Evolutionary conservation across 2,113 vertebrate species (phyloP).

Genomic region (Petrocephalus zakoni): DNA sequence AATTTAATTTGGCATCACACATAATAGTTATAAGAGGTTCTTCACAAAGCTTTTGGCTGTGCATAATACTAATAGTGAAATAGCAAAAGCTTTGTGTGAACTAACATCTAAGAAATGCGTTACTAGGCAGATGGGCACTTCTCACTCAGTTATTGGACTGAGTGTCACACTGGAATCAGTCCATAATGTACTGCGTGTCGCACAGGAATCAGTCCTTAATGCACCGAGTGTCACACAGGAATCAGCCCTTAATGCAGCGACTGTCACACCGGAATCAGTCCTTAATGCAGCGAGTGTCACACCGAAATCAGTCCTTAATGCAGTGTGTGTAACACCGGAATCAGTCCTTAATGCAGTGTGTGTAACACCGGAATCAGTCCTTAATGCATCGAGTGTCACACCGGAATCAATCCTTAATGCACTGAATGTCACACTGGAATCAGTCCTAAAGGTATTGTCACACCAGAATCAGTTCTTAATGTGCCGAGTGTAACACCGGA

Average conservation of each 20-base stretch:
- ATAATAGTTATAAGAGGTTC: not conserved
- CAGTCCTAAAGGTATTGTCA: not conserved
- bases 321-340: not conserved
- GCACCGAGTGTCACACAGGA: not conserved
- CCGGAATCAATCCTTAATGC: not conserved
- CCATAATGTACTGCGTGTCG: not conserved
- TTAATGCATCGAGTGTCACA: not conserved
- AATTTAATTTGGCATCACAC: not conserved
- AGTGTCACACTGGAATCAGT: not conserved
- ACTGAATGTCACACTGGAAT: not conserved
- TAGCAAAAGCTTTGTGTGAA: not conserved
- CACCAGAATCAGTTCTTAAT: not conserved
- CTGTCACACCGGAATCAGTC: not conserved
- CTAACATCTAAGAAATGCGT: not conserved
- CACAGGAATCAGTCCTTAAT: not conserved
- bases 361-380: not conserved
- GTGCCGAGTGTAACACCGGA: not conserved
- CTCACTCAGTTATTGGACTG: not conserved
- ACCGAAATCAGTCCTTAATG: not conserved
- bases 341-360: not conserved
- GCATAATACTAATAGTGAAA: not conserved
- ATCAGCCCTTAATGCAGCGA: not conserved
- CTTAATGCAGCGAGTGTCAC: not conserved
- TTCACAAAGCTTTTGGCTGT: not conserved
- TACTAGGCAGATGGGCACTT: not conserved